Conservation (phyloP, 2,797 vertebrate genomes). For the Sebastes vulpes region DNA sequence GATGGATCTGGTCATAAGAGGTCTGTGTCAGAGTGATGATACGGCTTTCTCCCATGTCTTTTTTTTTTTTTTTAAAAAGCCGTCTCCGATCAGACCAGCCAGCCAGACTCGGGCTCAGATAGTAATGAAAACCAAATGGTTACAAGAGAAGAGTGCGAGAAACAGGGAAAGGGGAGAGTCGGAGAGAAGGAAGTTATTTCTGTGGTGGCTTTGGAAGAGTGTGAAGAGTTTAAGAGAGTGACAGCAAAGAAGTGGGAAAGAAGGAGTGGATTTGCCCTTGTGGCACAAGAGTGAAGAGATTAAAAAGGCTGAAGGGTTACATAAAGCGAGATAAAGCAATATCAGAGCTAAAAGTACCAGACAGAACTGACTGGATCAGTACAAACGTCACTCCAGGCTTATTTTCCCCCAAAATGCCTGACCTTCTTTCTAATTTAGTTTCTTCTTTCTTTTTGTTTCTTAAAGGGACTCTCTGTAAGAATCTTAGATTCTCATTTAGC, state of each 20-base stretch:
- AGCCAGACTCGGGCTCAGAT: constrained; percentile 85
- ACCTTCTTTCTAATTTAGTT: neutral
- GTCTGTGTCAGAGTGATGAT: constrained; percentile 86
- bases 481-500: neutral
- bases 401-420: neutral
- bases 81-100: constrained; percentile 72
- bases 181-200: constrained; percentile 44
- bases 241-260: constrained; percentile 8
- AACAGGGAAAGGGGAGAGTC: constrained; percentile 32
- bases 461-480: neutral
- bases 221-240: constrained; percentile 49
- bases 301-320: constrained; percentile 15
- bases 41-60: constrained; percentile 78
- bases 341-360: constrained; percentile 5
- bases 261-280: constrained; percentile 14
- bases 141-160: constrained; percentile 57
- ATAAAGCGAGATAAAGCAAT: constrained; percentile 19
- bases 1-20: constrained; percentile 84
- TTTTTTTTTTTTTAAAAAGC: neutral
- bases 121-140: constrained; percentile 93
- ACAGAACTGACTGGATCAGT: neutral
- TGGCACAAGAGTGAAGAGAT: constrained; percentile 23
- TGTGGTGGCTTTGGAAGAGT: constrained; percentile 46
- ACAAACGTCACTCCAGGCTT: neutral
- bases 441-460: constrained; percentile 1